phyloP scores from a whole-genome alignment of 1,140 invertebrate genomes.

The Trichonephila clavata region DNA sequence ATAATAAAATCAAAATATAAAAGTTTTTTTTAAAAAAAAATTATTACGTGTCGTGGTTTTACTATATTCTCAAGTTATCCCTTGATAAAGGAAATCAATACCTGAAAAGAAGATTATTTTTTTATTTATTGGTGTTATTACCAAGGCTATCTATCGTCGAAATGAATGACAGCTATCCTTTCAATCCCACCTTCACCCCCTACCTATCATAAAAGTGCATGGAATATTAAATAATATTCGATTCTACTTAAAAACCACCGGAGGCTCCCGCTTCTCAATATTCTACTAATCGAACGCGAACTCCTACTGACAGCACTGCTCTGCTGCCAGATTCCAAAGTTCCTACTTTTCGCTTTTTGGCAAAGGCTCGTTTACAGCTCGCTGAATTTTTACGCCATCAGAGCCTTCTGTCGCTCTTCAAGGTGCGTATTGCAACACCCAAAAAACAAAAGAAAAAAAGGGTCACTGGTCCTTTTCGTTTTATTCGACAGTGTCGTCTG shows the following conservation, averaged over 20 bases:
- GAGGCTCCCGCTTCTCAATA: neutral
- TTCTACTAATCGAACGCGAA: slow-evolving; percentile 56
- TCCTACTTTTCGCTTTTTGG: slow-evolving; percentile 53
- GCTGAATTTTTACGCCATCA: slow-evolving; percentile 19
- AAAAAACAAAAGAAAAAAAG: slow-evolving; percentile 34
- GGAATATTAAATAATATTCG: slow-evolving; percentile 43
- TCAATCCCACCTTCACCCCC: neutral
- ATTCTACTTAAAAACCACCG: slow-evolving; percentile 18
- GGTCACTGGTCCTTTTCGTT: slow-evolving; percentile 67
- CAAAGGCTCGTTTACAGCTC: slow-evolving; percentile 58
- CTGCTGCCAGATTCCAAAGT: slow-evolving; percentile 47
- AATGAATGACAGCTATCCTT: slow-evolving; percentile 9
- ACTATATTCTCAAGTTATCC: neutral
- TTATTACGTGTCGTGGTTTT: neutral
- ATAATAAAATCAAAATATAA: too few species aligned
- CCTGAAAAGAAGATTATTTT: neutral
- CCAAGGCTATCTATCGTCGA: neutral
- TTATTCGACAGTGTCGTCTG: slow-evolving; percentile 66
- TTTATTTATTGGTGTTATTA: neutral
- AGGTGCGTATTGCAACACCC: slow-evolving; percentile 2
- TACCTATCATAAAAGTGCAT: neutral
- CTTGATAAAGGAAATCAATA: neutral
- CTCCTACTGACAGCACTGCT: slow-evolving; percentile 1
- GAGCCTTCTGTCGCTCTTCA: neutral
- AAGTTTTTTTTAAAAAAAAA: neutral